These are phyloP conservation scores for Sparus aurata DNA, from an alignment of 2,797 vertebrate species.

Conservation along the genomic window DNA sequence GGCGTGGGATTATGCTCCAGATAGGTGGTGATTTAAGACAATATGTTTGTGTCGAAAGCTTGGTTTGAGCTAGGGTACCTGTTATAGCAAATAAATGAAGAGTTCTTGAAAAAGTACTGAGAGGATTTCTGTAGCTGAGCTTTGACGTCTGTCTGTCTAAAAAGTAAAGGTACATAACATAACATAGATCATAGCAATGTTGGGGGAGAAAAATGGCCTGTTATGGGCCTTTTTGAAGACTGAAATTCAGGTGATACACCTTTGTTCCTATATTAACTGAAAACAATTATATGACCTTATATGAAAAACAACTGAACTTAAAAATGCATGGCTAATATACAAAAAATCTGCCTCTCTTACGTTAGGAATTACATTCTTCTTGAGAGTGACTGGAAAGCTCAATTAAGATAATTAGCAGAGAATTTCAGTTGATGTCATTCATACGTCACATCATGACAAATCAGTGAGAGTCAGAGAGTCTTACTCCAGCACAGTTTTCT, in stretches of 20 bases:
- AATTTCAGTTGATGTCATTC: not conserved
- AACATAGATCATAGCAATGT: no score
- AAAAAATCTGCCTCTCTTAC: not conserved
- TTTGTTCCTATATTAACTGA: not conserved
- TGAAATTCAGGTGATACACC: not conserved
- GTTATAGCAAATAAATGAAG: not conserved
- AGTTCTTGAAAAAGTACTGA: not conserved
- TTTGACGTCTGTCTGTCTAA: not conserved
- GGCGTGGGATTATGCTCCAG: not conserved
- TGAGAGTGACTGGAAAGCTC: not conserved
- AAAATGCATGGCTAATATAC: not conserved
- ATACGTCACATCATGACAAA: conserved; percentile 20
- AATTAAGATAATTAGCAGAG: not conserved
- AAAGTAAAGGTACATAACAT: not conserved
- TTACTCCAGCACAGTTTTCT: not conserved
- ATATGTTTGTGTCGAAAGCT: not conserved
- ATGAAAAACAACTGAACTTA: not conserved
- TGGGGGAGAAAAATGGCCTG: not conserved
- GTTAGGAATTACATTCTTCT: not conserved
- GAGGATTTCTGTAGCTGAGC: conserved; percentile 4
- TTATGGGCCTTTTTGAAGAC: not conserved
- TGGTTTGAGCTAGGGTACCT: not conserved
- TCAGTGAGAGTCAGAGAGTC: not conserved
- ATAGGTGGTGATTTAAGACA: not conserved
- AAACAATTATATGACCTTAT: not conserved